Evolutionary conservation across 92 coral and sea anemone species (phyloP).

Genomic region (Phenganax marumi): DNA sequence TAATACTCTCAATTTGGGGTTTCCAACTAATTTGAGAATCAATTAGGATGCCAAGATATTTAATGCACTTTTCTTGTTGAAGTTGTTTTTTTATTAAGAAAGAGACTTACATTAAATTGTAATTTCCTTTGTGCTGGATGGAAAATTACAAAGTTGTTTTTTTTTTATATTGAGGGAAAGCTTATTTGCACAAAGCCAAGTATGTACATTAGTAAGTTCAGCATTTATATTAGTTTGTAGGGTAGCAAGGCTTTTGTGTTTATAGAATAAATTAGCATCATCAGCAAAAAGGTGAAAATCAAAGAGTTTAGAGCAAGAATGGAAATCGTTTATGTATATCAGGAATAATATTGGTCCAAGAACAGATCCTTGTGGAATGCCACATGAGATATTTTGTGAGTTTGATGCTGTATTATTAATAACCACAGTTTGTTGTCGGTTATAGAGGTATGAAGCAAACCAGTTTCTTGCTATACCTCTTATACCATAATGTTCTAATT

Average conservation of each 20-base stretch:
- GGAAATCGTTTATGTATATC: constrained; percentile 29
- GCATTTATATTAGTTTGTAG: constrained; percentile 31
- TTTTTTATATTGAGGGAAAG: constrained; percentile 13
- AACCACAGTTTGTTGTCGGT: constrained; percentile 8
- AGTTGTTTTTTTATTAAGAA: not conserved
- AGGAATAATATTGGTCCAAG: constrained; percentile 47
- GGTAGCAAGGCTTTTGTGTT: constrained; percentile 18
- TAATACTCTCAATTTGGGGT: no score
- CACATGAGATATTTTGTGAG: constrained; percentile 3
- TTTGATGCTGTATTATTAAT: not conserved
- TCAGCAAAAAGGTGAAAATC: constrained; percentile 30
- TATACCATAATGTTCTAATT: constrained; percentile 42
- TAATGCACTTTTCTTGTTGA: not conserved
- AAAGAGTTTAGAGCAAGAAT: constrained; percentile 5
- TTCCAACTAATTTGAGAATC: not conserved
- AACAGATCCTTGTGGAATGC: constrained; percentile 48
- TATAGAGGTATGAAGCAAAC: constrained; percentile 32
- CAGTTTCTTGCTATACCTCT: constrained; percentile 30
- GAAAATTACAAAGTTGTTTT: not conserved
- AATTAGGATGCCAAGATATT: not conserved
- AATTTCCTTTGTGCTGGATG: no score
- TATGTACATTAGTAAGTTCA: constrained; percentile 29
- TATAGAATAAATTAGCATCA: constrained; percentile 34
- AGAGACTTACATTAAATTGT: no score
- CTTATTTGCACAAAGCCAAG: constrained; percentile 36